These are phyloP conservation scores for Nowickia ferox DNA, from an alignment of 2,888 invertebrate species.

Conservation along the genomic window DNA sequence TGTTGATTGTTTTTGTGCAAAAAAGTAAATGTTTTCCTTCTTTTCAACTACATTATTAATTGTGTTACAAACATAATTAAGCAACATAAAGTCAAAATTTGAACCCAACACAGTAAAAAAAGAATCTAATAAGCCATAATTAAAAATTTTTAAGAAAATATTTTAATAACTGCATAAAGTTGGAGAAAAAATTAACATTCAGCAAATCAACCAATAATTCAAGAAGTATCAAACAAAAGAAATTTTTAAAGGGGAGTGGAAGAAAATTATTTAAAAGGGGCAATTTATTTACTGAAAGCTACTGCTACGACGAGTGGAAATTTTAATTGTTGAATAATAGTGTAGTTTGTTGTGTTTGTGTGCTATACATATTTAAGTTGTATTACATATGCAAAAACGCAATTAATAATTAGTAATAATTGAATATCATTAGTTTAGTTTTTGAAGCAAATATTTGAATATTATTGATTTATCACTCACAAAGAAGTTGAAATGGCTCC, in stretches of 20 bases:
- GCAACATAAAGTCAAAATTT: neutral
- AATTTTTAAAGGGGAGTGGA: conserved; percentile 17
- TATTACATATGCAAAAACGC: conserved; percentile 10
- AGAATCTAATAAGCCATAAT: conserved; percentile 12
- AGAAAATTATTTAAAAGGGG: conserved; percentile 55
- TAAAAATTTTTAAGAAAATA: conserved; percentile 20
- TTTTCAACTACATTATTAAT: conserved; percentile 22
- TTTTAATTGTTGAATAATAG: conserved; percentile 51
- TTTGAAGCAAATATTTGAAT: neutral
- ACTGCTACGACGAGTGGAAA: conserved; percentile 16
- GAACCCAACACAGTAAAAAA: conserved; percentile 24
- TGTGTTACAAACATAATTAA: conserved; percentile 35
- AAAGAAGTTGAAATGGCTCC: conserved; percentile 86
- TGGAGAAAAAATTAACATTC: conserved; percentile 27
- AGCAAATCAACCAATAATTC: neutral
- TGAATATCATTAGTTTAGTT: conserved; percentile 28
- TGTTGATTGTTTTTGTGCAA: neutral
- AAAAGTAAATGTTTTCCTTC: conserved; percentile 1
- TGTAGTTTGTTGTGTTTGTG: conserved; percentile 10
- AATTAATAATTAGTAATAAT: conserved; percentile 45
- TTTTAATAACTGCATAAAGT: conserved; percentile 20
- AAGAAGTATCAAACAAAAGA: conserved; percentile 23
- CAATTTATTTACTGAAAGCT: conserved; percentile 11
- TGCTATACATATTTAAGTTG: conserved; percentile 1
- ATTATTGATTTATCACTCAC: conserved; percentile 58